Base-by-base conservation (phyloP, 2,113 vertebrate species). In the Eleginops maclovinus region DNA sequence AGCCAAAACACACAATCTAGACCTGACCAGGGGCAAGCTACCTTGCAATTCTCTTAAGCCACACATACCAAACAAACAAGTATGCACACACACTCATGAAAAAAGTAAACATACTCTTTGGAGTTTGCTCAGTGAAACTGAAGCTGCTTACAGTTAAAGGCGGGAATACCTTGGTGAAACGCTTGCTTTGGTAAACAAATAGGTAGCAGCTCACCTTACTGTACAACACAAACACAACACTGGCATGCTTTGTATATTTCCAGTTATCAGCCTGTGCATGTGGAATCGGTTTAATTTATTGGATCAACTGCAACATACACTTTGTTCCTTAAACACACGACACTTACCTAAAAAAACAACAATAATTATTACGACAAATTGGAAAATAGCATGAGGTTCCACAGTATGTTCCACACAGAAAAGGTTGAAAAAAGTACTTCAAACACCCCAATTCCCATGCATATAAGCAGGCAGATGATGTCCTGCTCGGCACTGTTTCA, bases 81-180 rank as follows among this genome's bases (percentile, higher is more conserved):
- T 24, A n/a, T 61, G 49, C 28, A 43, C 36, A 31, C 43, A 55
- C 41, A 1, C 41, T 16, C 44, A 51, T 46, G 69, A 85, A 56
- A 63, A 69, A 40, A 79, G 81, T 82, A 75, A 84, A 89, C 78
- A 86, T 75, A 54, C 69, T 73, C 83, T 90, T 88, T 88, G 84
- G 82, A 90, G 71, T 88, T 87, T 88, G 83, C 55, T 80, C 77
- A 50, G 31, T 43, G 69, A 74, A 82, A 31, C 75, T 68, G 53
- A 65, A 40, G 68, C 80, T 60, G 67, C 46, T 43, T 55, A 55
- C 78, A 75, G 59, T 50, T 50, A 70, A 55, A 72, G 70, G 67
- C 3, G 40, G 75, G 54, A 46, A 31, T 16, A 67, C 31, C 21
- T 68, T 4, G 8, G 68, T 62, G 63, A 16, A 22, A 28, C 55